Conservation (phyloP, 2,888 invertebrate species). For the Cataglyphis albicans region DNA sequence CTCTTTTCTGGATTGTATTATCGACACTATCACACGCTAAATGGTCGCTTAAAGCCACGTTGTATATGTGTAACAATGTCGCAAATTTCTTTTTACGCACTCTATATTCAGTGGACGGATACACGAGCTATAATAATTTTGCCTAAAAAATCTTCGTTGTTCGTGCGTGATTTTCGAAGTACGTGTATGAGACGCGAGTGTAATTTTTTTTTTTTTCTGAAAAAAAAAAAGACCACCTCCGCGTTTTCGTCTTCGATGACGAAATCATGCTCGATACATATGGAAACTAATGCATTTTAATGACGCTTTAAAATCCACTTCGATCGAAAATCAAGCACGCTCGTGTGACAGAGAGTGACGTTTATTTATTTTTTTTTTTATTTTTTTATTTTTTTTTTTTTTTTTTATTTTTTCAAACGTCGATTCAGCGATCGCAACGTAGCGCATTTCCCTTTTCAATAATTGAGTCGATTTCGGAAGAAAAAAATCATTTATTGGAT, state of each 20-base stretch:
- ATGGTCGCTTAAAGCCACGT: background rate
- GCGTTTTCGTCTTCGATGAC: slow-evolving; percentile 13
- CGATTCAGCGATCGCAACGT: slow-evolving; percentile 36
- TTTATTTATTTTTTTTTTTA: background rate
- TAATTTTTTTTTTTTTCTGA: background rate
- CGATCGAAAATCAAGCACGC: slow-evolving; percentile 47
- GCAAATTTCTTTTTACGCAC: slow-evolving; percentile 35
- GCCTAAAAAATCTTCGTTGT: slow-evolving; percentile 37
- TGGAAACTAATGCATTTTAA: slow-evolving; percentile 44
- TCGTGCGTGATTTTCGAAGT: slow-evolving; percentile 34
- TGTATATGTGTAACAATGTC: slow-evolving; percentile 35
- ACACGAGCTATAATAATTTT: slow-evolving; percentile 67
- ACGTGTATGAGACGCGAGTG: background rate
- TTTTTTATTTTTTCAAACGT: slow-evolving; percentile 11
- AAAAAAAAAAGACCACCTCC: slow-evolving; percentile 4
- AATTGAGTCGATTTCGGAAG: slow-evolving; percentile 49
- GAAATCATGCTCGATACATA: background rate
- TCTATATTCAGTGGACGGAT: slow-evolving; percentile 73
- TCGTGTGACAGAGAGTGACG: slow-evolving; percentile 47
- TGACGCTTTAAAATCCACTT: slow-evolving; percentile 43
- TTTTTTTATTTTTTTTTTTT: background rate
- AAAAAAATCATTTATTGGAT: slow-evolving; percentile 52
- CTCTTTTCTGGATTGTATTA: slow-evolving; percentile 14
- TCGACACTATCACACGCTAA: slow-evolving; percentile 44
- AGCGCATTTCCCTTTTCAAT: slow-evolving; percentile 45